A percentile compares a stretch with the other conserved stretches of the same genome.
Evolutionary conservation across 2,888 invertebrate species (phyloP).

Genomic region (Drosophila pegasa): DNA sequence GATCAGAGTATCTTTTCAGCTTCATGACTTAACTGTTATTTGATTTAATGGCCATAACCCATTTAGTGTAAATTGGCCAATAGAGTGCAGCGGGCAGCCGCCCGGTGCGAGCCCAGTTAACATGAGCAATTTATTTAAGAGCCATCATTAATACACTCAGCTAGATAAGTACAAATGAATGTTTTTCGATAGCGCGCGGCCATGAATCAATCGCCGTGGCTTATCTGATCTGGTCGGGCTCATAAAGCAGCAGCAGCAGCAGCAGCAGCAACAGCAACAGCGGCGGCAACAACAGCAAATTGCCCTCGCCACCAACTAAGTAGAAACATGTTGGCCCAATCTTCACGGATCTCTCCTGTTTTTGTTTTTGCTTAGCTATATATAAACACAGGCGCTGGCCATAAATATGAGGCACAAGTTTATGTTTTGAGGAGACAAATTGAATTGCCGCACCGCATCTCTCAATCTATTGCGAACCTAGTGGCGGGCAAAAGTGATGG

Average conservation of each 20-base stretch:
- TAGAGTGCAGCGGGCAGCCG: constrained; percentile 17
- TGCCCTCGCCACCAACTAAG: constrained; percentile 18
- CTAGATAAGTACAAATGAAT: constrained; percentile 45
- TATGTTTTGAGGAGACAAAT: constrained; percentile 50
- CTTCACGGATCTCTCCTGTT: constrained; percentile 20
- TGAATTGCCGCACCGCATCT: constrained; percentile 59
- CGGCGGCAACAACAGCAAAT: constrained; percentile 27
- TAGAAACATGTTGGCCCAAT: constrained; percentile 41
- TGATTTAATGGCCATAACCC: constrained; percentile 30
- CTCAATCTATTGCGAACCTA: constrained; percentile 46
- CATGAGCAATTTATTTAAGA: constrained; percentile 47
- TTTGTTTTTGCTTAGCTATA: constrained; percentile 6
- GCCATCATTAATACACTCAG: constrained; percentile 47
- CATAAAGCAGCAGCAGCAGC: constrained; percentile 10
- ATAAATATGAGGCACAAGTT: constrained; percentile 43
- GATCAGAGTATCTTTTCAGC: constrained; percentile 8
- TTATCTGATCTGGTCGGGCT: constrained; percentile 41
- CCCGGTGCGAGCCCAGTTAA: constrained; percentile 28
- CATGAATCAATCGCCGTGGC: constrained; percentile 48
- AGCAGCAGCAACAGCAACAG: constrained; percentile 9
- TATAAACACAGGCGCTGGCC: constrained; percentile 14
- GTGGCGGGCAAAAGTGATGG: constrained; percentile 45
- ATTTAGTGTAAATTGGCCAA: constrained; percentile 23
- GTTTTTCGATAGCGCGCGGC: constrained; percentile 32
- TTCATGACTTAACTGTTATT: constrained; percentile 31